Conservation (phyloP, 2,113 vertebrate genomes). For the Reinhardtius hippoglossoides region DNA sequence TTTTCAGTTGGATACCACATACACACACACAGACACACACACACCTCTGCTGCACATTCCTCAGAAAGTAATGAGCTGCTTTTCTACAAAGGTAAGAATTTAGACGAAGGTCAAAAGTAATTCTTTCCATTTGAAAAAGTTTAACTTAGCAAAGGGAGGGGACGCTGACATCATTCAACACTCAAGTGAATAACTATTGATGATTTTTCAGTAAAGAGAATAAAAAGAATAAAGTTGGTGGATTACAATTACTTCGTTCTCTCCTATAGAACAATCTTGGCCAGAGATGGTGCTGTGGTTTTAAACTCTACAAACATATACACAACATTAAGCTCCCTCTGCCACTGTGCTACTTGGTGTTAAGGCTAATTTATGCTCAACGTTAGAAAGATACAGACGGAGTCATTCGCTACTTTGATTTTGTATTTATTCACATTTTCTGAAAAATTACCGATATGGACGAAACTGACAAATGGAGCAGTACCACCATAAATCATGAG, state of each 20-base stretch:
- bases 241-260: neutral
- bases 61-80: conserved; percentile 66
- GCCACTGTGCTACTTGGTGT: too few relatives aligned
- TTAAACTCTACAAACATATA: too few relatives aligned
- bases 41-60: conserved; percentile 66
- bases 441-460: too few relatives aligned
- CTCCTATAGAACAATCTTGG: neutral
- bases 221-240: neutral
- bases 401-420: too few relatives aligned
- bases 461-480: too few relatives aligned
- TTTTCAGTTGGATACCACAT: conserved; percentile 59
- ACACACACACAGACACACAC: conserved; percentile 38
- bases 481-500: too few relatives aligned
- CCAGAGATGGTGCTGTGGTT: neutral
- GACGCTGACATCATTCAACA: conserved; percentile 26
- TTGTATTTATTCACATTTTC: too few relatives aligned
- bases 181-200: conserved; percentile 21
- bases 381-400: too few relatives aligned
- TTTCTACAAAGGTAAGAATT: conserved; percentile 59
- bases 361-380: too few relatives aligned
- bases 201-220: conserved; percentile 2
- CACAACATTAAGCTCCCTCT: too few relatives aligned
- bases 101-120: conserved; percentile 50
- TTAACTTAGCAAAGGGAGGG: conserved; percentile 27
- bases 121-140: conserved; percentile 45